These are phyloP conservation scores for Patiria pectinifera DNA, from an alignment of 53 echinoderm and acorn worm genomes.

Conservation along the genomic window DNA sequence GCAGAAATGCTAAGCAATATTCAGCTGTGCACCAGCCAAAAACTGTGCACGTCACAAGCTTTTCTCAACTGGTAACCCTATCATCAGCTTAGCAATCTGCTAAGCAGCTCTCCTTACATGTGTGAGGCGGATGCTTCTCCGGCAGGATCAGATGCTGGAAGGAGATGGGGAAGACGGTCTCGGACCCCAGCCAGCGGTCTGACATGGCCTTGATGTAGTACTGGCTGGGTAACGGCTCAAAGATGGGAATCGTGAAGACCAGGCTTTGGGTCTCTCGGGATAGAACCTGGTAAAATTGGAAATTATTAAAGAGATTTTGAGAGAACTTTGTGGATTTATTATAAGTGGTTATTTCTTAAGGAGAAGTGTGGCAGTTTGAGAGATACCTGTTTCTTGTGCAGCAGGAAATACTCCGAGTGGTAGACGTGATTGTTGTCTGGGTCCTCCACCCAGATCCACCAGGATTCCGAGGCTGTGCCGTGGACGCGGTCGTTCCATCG, in stretches of 20 bases:
- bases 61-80: neutral
- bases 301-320: too few relatives aligned
- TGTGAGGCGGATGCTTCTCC: constrained; percentile 95
- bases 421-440: constrained; percentile 99
- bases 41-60: too few relatives aligned
- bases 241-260: constrained; percentile 94
- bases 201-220: constrained; percentile 98
- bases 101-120: constrained; percentile 60
- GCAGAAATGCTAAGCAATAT: too few relatives aligned
- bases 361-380: neutral
- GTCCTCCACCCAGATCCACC: constrained; percentile 99
- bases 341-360: too few relatives aligned
- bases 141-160: constrained; percentile 99
- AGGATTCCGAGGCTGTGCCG: constrained; percentile 91
- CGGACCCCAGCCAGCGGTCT: constrained; percentile 92
- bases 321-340: too few relatives aligned
- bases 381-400: constrained; percentile 95
- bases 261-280: constrained; percentile 76
- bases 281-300: constrained; percentile 10
- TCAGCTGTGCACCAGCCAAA: too few relatives aligned
- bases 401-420: constrained; percentile 97
- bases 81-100: neutral
- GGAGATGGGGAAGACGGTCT: constrained; percentile 86
- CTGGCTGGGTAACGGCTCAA: constrained; percentile 95
- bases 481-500: constrained; percentile 93